Evolutionary conservation across 2,113 vertebrate genomes (phyloP), one percentile per base, ranked within the genome.

Genomic region (Zonotrichia leucophrys): DNA sequence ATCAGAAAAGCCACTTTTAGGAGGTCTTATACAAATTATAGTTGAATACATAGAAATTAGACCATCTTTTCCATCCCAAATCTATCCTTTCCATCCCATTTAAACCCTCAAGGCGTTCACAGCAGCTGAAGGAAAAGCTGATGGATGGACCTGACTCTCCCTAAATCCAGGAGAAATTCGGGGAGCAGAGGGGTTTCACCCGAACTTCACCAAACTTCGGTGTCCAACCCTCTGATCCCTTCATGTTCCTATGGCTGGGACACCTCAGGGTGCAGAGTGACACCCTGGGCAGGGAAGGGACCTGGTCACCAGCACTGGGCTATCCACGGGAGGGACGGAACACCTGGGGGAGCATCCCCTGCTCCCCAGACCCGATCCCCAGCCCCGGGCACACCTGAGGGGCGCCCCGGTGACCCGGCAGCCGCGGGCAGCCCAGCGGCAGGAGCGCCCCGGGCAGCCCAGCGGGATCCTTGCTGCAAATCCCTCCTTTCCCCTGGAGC

Each of bases 201-300:
- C 0, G 1, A 75, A 75, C 60, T 62, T 56, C 83, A 41, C 60
- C 8, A 0, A 60, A 35, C 30, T 47, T 46, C 0, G 0, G 12
- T 4, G 15, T 59, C 23, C 37, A n/a, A 1, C 8, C 21, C 28
- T 52, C n/a, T 8, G 46, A 82, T 46, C 16, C 21, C 20, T 33
- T 21, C 3, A 2, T 18, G n/a, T n/a, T 55, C 53, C 62, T 60
- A 5, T 0, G 0, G 17, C 70, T 35, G 78, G 41, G 63, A 49
- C 78, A 47, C 24, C 44, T 28, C 70, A 9, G 78, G 46, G 46
- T 41, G 46, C 3, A 10, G 30, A 19, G 46, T 5, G 46, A 25
- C 19, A 75, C 4, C 33, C 23, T 6, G 28, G 28, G 41, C 11
- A 52, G 46, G 2, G 11, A 68, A 27, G n/a, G 47, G 13, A 15